phyloP scores from a whole-genome alignment of 2,113 vertebrate genomes.

The Tachycineta bicolor region DNA sequence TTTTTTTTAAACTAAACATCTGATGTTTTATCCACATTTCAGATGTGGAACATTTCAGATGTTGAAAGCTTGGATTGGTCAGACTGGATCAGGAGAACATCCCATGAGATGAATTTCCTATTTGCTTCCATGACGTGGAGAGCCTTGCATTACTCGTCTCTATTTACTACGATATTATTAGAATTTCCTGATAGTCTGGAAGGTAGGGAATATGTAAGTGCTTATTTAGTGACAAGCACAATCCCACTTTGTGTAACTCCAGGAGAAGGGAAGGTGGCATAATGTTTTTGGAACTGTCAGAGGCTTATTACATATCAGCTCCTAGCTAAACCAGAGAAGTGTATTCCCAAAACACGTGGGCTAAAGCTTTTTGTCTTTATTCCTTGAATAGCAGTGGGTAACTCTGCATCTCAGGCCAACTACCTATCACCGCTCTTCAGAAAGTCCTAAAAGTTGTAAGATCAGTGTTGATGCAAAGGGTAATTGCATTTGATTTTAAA shows the following conservation, averaged over 20 bases:
- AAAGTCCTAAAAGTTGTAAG: conserved; percentile 45
- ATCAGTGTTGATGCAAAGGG: neutral
- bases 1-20: neutral
- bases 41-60: neutral
- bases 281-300: neutral
- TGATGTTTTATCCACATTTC: neutral
- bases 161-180: neutral
- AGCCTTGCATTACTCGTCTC: neutral
- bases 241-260: neutral
- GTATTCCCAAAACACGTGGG: conserved; percentile 34
- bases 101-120: neutral
- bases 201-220: neutral
- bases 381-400: conserved; percentile 32
- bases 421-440: conserved; percentile 19
- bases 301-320: neutral
- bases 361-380: conserved; percentile 60
- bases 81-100: neutral
- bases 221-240: neutral
- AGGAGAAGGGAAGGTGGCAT: neutral
- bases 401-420: conserved; percentile 61
- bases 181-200: neutral
- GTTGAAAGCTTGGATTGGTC: neutral
- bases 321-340: conserved; percentile 47
- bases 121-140: neutral
- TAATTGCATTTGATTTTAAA: neutral